Base-by-base conservation (phyloP, 1,140 invertebrate genomes). In the Bombyx mandarina region DNA sequence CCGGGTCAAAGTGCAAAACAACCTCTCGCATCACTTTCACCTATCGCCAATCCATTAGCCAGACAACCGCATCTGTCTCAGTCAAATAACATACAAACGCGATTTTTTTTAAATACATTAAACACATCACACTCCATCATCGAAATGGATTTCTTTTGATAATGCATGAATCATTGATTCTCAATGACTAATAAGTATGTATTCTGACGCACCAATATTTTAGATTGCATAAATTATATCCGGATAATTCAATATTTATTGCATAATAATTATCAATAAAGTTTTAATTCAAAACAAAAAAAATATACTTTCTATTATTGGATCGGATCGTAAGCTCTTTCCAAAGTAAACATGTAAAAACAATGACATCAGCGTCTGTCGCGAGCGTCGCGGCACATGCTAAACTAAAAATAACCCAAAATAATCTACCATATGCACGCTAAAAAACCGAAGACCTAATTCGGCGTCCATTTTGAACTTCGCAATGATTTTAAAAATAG, bases 291-390 rank as follows among this genome's bases (percentile, higher is more conserved):
- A 0, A 18, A 18, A 18, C 12, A 18, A 18, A 18, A 18, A 18
- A 18, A 18, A 18, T 18, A 18, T 18, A 18, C 12, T 18, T 18
- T 18, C 12, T 18, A 18, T 18, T 18, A 18, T 18, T 18, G 12
- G 12, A 35, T 73, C 71, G 69, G 77, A 77, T 63, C 74, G 66
- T 75, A 75, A 83, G 66, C 82, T 75, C 73, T 82, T 78, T 67
- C 59, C 63, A 58, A 12, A 69, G 61, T 64, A 60, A 69, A 77
- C 70, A 71, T 80, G 77, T 74, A 70, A 73, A 82, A 80, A 81
- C 80, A 77, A 77, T 81, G 79, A 86, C 78, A 83, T 83, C 82
- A 86, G 68, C 77, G 77, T 74, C 71, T 83, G 82, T 72, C 74
- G 79, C 78, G 72, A 79, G 79, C 76, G 79, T 69, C 71, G 69